A percentile compares a stretch with the other conserved stretches of the same genome.
These are phyloP conservation scores for Orthonevra nobilis DNA, from an alignment of 2,888 invertebrate species.

Conservation along the genomic window DNA sequence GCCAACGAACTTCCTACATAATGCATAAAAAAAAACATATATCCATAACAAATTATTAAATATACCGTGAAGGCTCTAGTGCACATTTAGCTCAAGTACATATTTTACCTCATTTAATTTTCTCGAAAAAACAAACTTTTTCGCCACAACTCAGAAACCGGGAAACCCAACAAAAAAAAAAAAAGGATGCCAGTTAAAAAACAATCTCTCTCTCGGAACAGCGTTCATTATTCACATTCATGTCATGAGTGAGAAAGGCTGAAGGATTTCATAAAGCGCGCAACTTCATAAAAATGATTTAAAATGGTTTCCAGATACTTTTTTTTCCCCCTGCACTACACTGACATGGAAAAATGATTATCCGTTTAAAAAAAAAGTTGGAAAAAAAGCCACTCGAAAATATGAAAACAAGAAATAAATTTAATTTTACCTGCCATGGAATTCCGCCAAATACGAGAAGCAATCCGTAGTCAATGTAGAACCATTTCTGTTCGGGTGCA, in stretches of 20 bases:
- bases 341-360: neutral
- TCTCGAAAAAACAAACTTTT: neutral
- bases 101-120: neutral
- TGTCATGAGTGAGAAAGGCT: slow-evolving; percentile 7
- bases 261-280: slow-evolving; percentile 1
- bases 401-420: slow-evolving; percentile 1
- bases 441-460: slow-evolving; percentile 96
- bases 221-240: slow-evolving; percentile 2
- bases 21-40: too few relatives aligned
- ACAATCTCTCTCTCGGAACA: neutral
- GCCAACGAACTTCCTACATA: too few relatives aligned
- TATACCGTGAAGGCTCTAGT: neutral
- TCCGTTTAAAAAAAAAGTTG: neutral
- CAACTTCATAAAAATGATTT: neutral
- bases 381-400: neutral
- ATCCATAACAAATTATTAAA: too few relatives aligned
- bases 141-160: neutral
- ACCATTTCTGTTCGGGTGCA: slow-evolving; percentile 87
- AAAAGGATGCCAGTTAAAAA: neutral
- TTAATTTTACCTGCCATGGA: slow-evolving; percentile 91
- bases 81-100: neutral
- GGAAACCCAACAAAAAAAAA: neutral
- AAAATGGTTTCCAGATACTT: neutral
- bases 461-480: slow-evolving; percentile 93
- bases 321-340: too few relatives aligned